Conservation (phyloP, 2,888 invertebrate genomes). For the Ischnus inquisitorius region DNA sequence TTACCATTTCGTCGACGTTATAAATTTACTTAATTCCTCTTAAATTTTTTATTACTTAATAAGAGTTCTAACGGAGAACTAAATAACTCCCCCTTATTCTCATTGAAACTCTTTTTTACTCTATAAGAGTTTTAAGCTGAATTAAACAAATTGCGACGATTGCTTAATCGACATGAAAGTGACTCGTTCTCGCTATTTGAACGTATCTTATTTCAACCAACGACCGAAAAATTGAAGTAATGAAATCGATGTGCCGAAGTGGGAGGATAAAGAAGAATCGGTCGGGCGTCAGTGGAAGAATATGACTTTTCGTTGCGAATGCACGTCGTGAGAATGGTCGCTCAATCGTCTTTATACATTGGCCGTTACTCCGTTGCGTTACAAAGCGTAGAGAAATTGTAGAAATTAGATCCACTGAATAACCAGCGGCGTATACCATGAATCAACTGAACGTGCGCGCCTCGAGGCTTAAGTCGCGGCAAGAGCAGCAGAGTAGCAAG, state of each 20-base stretch:
- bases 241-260: not conserved
- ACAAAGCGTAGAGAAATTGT: constrained; percentile 54
- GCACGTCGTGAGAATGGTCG: not conserved
- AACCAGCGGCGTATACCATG: constrained; percentile 61
- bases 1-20: too few relatives aligned
- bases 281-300: constrained; percentile 3
- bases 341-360: constrained; percentile 18
- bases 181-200: not conserved
- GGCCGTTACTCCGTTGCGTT: constrained; percentile 16
- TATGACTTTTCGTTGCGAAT: constrained; percentile 43
- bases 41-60: too few relatives aligned
- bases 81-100: too few relatives aligned
- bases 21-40: too few relatives aligned
- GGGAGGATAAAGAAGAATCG: not conserved
- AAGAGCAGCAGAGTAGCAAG: constrained; percentile 6
- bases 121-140: too few relatives aligned
- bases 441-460: constrained; percentile 66
- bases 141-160: too few relatives aligned
- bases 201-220: not conserved
- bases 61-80: too few relatives aligned
- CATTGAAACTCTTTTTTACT: too few relatives aligned
- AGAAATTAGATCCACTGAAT: constrained; percentile 69
- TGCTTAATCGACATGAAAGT: too few relatives aligned
- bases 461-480: constrained; percentile 61
- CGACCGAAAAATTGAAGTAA: not conserved